Evolutionary conservation across 1,140 invertebrate species (phyloP), one percentile per base, ranked within the genome.

Genomic region (Zophobas morio): DNA sequence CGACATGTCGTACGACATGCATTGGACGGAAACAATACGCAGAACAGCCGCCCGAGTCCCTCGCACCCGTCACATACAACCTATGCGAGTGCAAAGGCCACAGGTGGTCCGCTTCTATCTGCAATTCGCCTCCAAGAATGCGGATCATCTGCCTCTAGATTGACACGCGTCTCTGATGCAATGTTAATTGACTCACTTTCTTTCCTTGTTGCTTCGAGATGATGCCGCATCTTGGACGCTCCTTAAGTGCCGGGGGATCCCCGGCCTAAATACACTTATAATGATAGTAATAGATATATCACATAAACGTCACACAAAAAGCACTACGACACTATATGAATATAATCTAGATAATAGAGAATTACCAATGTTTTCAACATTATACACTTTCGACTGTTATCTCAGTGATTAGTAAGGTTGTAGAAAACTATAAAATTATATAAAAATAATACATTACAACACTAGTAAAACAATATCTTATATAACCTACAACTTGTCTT

Each of bases 271-370:
- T 53, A 80, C 78, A 82, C 80, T 78, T 83, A 83, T 74, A 75
- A 78, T 82, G 80, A 83, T 84, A 83, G 79, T 84, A 83, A 83
- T 83, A 83, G 79, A 84, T 84, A 86, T 87, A 87, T 87, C 86
- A 87, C 86, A 87, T 85, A 85, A 86, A 86, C 83, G 82, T 86
- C 86, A 87, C 85, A 87, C 84, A 81, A 85, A 87, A 87, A 87
- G 86, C 86, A 86, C 84, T 86, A 86, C 84, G 75, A 81, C 78
- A 84, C 84, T 84, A 84, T 83, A 72, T 74, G 74, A 81, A 74
- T 79, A 75, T 77, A 79, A 66, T 66, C 79, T 81, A 80, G 77
- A 76, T 82, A 83, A 78, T 80, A 81, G 80, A 81, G 79, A 82
- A 82, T 79, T 83, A 80, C 70, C 76, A 79, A 78, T 79, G 47